Conservation (phyloP, 2,113 vertebrate species). For the Boleophthalmus pectinirostris region DNA sequence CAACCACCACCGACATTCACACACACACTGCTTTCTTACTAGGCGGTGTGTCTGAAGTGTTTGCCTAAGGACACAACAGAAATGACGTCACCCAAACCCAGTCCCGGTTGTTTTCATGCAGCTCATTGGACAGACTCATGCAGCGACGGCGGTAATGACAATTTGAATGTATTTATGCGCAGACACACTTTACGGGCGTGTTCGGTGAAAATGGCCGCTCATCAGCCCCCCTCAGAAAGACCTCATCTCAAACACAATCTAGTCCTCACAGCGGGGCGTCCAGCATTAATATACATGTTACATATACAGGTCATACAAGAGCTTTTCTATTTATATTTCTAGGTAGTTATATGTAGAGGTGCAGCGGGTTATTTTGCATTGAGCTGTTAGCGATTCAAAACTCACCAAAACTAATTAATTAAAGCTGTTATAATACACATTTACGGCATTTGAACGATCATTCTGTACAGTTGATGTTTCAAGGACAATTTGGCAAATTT, state of each 20-base stretch:
- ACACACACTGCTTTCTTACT: no score
- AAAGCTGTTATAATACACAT: no score
- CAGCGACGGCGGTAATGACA: constrained; percentile 40
- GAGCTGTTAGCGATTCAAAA: neutral
- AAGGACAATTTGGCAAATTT: no score
- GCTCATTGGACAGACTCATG: neutral
- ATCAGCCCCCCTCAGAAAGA: constrained; percentile 19
- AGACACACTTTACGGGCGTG: constrained; percentile 14
- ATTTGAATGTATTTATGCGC: constrained; percentile 24
- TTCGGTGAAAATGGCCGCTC: constrained; percentile 14
- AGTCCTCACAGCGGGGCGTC: neutral
- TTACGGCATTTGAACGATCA: no score
- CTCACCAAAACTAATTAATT: no score
- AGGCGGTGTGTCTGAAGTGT: no score
- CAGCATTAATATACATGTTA: neutral
- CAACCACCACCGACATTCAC: no score
- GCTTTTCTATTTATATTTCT: no score
- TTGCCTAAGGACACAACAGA: neutral
- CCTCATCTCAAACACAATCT: neutral
- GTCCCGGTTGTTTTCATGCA: neutral
- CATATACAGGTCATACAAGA: neutral
- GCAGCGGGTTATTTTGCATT: neutral
- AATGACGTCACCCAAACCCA: neutral
- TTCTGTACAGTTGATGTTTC: no score
- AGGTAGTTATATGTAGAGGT: neutral